Evolutionary conservation across 2,888 invertebrate species (phyloP), one percentile per base, ranked within the genome.

Genomic region (Chouioia cunea): DNA sequence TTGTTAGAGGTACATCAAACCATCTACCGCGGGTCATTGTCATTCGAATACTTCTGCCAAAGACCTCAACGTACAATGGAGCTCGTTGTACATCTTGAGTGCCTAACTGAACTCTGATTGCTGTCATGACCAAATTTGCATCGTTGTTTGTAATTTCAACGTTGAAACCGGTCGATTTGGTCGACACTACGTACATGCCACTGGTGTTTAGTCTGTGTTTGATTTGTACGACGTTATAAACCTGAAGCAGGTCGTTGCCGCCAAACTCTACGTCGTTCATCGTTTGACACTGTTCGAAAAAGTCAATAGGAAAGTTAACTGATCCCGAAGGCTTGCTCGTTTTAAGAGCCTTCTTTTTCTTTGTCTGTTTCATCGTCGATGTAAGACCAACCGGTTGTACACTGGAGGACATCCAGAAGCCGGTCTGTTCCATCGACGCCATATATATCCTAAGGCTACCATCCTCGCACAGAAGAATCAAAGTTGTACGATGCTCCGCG

Each of bases 231-330:
- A 93, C 92, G 81, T 97, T 97, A 86, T 97, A 97, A 53, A 97
- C 93, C 86, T 98, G 97, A 10, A 99, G 86, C 0, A 98, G 87
- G 86, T 98, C 98, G 82, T 95, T 96, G 10, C 98, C 98, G 12
- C 97, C 97, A 81, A 94, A 96, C 85, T 98, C 98, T 0, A 97
- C 92, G 79, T 98, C 97, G 75, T 93, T 93, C 90, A 97, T 92
- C 12, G 92, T 90, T 65, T 93, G 93, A 83, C 97, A 97, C 82
- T 97, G 95, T 84, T 99, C 98, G 86, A 99, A 99, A 89, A 97
- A 98, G 84, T 99, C 99, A 47, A 97, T 93, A 0, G 97, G 96
- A 86, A 98, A 97, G 48, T 91, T 89, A 0, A 94, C 90, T 1
- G 90, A 88, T 44, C 91, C 91, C 1, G 90, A 88, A 0, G 88